Evolutionary conservation across 2,888 invertebrate species (phyloP), one percentile per base, ranked within the genome.

Genomic region (Craniophora ligustri): DNA sequence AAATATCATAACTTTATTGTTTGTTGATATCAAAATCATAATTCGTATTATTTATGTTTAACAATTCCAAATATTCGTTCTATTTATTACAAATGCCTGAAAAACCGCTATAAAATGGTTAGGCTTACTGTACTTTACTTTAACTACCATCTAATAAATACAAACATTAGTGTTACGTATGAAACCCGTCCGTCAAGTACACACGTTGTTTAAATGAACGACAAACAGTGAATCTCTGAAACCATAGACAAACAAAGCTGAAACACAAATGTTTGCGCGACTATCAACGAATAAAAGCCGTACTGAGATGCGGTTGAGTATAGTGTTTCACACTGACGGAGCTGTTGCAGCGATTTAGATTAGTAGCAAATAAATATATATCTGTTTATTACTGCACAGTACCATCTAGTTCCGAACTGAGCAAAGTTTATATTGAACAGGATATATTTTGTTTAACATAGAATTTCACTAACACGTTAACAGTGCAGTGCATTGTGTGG

Each of bases 281-380:
- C 58, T 67, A 72, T 72, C 71, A 67, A 64, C 70, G 59, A 64
- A 67, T 70, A 38, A 62, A 73, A 67, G 60, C 70, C 55, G 61
- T 47, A 62, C 58, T 48, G 71, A 59, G 59, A 72, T 73, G 58
- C 11, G 61, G 55, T 49, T 18, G 8, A 19, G 32, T 38, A 57
- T 39, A 60, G 40, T 1, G 14, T 30, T 64, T 64, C 65, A 72
- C 21, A 67, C 48, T 15, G 15, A 14, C 28, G 2, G 10, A n/a
- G 14, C 10, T 32, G 8, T 16, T 15, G 41, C 31, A 47, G 32
- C 48, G 30, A 31, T 39, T 39, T 10, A 0, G 0, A 13, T 16
- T 18, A 6, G 7, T 3, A 23, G 39, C 11, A n/a, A 0, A 14
- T 15, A 3, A 16, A 16, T n/a, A 28, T 8, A 14, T 32, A 5